A percentile compares a stretch with the other conserved stretches of the same genome.
Evolutionary conservation across 2,888 invertebrate species (phyloP).

Genomic region (Athalia cordata): DNA sequence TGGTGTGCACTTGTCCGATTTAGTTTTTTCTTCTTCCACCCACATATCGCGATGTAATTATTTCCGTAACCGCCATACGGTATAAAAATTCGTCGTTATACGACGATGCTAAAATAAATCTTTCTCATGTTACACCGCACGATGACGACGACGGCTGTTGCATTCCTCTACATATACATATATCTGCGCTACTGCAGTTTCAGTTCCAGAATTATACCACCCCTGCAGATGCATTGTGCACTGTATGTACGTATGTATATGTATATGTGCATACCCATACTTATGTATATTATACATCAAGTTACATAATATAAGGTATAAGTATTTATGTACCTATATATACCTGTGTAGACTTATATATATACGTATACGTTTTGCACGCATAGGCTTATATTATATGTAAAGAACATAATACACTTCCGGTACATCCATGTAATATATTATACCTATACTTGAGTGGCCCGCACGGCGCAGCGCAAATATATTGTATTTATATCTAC

Average conservation of each 20-base stretch:
- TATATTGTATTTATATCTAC: neutral
- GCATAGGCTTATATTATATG: conserved; percentile 4
- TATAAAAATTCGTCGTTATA: neutral
- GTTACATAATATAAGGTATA: too few species aligned
- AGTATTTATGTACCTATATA: neutral
- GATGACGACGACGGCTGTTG: conserved; percentile 16
- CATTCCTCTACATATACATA: conserved; percentile 14
- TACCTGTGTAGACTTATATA: neutral
- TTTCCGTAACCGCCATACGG: neutral
- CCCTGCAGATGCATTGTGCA: neutral
- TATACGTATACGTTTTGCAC: neutral
- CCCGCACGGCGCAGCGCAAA: conserved; percentile 33
- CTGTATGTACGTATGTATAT: conserved; percentile 7
- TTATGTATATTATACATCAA: too few species aligned
- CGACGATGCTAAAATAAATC: conserved; percentile 22
- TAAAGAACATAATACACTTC: conserved; percentile 41
- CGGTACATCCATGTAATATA: conserved; percentile 2
- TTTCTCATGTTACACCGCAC: conserved; percentile 11
- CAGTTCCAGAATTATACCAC: neutral
- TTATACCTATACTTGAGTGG: conserved; percentile 29
- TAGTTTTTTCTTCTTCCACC: too few species aligned
- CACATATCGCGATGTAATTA: too few species aligned
- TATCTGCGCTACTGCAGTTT: neutral
- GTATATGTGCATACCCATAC: neutral
- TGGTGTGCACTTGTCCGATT: too few species aligned